Conservation (phyloP, 2,797 vertebrate species). For the Apogon hyalosoma region DNA sequence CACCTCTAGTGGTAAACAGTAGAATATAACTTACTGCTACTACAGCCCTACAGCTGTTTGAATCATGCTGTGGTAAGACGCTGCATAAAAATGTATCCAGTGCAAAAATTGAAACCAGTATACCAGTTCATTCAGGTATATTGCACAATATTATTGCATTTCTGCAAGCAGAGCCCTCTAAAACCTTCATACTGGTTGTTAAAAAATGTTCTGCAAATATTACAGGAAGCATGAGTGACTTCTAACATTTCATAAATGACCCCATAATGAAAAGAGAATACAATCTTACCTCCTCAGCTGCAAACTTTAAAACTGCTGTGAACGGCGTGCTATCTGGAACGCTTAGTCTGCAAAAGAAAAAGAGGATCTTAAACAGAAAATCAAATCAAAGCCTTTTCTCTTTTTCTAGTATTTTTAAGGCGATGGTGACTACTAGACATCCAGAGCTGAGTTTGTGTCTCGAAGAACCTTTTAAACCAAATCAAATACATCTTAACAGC, state of each 20-base stretch:
- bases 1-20: too few relatives aligned
- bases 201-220: too few relatives aligned
- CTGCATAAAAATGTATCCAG: too few relatives aligned
- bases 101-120: too few relatives aligned
- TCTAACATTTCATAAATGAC: not conserved
- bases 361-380: conserved; percentile 17
- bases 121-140: too few relatives aligned
- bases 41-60: too few relatives aligned
- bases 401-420: not conserved
- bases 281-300: conserved; percentile 93
- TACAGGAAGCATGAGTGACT: too few relatives aligned
- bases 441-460: not conserved
- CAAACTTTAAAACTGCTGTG: conserved; percentile 97
- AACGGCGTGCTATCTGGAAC: conserved; percentile 97
- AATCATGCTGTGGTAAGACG: too few relatives aligned
- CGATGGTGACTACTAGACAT: not conserved
- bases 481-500: not conserved
- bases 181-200: too few relatives aligned
- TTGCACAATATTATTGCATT: too few relatives aligned
- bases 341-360: conserved; percentile 87
- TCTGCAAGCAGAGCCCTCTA: too few relatives aligned
- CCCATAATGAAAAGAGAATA: not conserved
- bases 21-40: too few relatives aligned
- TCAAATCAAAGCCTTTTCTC: not conserved
- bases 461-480: not conserved